phyloP scores from a whole-genome alignment of 2,113 vertebrate genomes.

The Noturus placidus region DNA sequence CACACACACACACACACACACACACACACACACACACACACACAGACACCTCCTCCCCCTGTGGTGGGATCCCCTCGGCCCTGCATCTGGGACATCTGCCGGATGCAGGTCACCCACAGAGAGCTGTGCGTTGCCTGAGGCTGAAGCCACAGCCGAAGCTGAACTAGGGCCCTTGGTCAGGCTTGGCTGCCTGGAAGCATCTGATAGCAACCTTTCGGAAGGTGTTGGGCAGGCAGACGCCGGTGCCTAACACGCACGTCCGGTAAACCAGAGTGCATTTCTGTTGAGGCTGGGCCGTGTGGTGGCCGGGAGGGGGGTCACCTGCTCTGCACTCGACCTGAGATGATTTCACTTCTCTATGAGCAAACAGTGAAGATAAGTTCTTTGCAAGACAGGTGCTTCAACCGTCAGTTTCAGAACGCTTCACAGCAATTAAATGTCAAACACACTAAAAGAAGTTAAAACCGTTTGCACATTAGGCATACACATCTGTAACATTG shows the following conservation, averaged over 20 bases:
- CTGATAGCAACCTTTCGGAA: conserved; percentile 61
- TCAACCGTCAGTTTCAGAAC: conserved; percentile 58
- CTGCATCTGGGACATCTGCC: conserved; percentile 85
- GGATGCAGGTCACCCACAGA: conserved; percentile 87
- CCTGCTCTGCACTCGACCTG: conserved; percentile 54
- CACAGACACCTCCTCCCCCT: conserved; percentile 57
- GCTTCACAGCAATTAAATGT: neutral
- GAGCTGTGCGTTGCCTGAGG: conserved; percentile 78
- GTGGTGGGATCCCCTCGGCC: conserved; percentile 81
- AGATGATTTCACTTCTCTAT: conserved; percentile 62
- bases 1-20: too few species aligned
- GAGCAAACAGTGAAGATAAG: conserved; percentile 25
- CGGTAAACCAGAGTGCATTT: conserved; percentile 62
- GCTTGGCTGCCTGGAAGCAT: conserved; percentile 64
- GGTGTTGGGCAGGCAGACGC: conserved; percentile 23
- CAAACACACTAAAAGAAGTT: neutral
- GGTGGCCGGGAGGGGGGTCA: conserved; percentile 9
- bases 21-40: too few species aligned
- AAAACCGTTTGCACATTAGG: neutral
- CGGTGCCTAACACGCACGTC: conserved; percentile 55
- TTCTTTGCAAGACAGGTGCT: conserved; percentile 33
- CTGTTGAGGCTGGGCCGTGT: conserved; percentile 50
- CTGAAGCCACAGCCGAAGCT: conserved; percentile 79
- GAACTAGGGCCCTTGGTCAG: conserved; percentile 56
- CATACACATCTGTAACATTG: neutral